Conservation (phyloP, 2,888 invertebrate genomes). For the Ramazzottius varieornatus region DNA sequence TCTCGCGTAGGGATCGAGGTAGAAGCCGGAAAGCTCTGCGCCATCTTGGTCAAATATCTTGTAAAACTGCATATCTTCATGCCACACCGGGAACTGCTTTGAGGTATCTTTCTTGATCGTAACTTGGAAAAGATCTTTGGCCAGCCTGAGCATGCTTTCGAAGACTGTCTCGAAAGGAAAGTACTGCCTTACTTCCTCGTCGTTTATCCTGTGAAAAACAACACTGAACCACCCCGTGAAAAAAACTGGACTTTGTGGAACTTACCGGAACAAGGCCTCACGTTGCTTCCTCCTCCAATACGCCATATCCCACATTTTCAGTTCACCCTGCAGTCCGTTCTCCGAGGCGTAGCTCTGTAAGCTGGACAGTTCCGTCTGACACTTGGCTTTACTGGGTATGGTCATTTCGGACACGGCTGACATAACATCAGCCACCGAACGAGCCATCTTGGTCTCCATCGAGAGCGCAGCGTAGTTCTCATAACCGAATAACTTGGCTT, state of each 20-base stretch:
- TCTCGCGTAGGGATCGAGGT: neutral
- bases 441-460: constrained; percentile 81
- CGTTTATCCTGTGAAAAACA: constrained; percentile 31
- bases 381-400: constrained; percentile 1
- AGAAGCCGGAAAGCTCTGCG: neutral
- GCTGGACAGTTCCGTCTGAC: constrained; percentile 11
- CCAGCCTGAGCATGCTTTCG: constrained; percentile 44
- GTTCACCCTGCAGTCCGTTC: constrained; percentile 37
- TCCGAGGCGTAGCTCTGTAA: constrained; percentile 44
- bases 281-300: constrained; percentile 56
- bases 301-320: constrained; percentile 57
- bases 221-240: neutral
- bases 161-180: constrained; percentile 56
- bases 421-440: constrained; percentile 15
- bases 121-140: constrained; percentile 45
- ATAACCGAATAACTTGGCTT: constrained; percentile 28
- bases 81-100: constrained; percentile 44
- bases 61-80: constrained; percentile 54
- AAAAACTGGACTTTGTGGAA: neutral
- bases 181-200: constrained; percentile 43
- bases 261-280: neutral
- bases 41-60: constrained; percentile 44
- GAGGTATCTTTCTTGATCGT: constrained; percentile 28
- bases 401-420: neutral
- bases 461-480: constrained; percentile 54